These are phyloP conservation scores for Calypte anna DNA, from an alignment of 2,113 vertebrate species.

Conservation along the genomic window DNA sequence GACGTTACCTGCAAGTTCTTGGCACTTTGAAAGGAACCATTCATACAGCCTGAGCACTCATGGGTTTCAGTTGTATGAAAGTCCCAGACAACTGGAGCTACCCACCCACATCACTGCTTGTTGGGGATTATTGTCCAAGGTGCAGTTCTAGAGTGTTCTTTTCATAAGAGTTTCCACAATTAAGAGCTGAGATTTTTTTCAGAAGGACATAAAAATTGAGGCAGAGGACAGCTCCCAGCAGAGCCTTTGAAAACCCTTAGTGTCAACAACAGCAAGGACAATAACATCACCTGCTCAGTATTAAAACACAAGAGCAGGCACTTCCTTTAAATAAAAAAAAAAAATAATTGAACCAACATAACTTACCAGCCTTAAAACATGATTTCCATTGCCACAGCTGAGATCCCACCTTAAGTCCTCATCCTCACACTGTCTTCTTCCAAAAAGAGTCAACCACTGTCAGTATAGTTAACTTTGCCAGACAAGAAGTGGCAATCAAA, in stretches of 20 bases:
- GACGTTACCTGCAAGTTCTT: not conserved
- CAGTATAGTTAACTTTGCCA: constrained; percentile 70
- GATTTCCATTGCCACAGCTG: not conserved
- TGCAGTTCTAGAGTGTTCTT: not conserved
- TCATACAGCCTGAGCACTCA: not conserved
- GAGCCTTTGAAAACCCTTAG: not conserved
- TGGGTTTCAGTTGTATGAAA: not conserved
- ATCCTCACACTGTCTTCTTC: constrained; percentile 72
- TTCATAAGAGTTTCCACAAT: not conserved
- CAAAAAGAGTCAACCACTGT: constrained; percentile 74
- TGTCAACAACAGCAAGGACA: not conserved
- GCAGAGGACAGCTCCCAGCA: not conserved
- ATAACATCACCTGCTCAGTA: not conserved
- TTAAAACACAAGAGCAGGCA: not conserved
- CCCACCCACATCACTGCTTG: not conserved
- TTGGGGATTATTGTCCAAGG: not conserved
- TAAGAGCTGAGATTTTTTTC: not conserved
- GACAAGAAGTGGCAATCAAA: constrained; percentile 78
- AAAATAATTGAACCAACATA: not conserved
- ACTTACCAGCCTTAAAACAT: not conserved
- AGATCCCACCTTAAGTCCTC: constrained; percentile 72
- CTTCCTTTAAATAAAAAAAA: not conserved
- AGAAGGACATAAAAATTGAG: not conserved
- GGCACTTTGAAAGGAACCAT: not conserved
- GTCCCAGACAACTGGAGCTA: not conserved